phyloP scores from a whole-genome alignment of 2,797 vertebrate species.

The Galago senegalensis region DNA sequence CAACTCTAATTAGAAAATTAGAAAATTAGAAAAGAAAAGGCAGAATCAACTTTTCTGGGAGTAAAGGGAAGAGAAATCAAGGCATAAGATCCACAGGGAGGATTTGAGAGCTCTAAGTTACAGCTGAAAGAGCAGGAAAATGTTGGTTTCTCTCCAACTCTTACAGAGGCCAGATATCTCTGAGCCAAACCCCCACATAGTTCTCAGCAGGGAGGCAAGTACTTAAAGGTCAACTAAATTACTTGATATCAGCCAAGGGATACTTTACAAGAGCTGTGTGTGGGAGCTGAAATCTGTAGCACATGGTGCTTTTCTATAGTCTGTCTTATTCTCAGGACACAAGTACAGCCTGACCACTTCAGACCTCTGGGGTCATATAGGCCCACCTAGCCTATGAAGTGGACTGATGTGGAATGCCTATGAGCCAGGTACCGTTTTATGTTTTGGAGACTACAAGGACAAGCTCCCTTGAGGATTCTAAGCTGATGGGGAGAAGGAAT shows the following conservation, averaged over 20 bases:
- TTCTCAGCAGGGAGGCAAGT: conserved; percentile 5
- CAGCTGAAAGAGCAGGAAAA: conserved; percentile 52
- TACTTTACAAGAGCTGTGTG: conserved; percentile 31
- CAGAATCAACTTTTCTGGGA: neutral
- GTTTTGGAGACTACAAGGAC: conserved; percentile 4
- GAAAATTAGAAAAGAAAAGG: neutral
- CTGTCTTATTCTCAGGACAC: neutral
- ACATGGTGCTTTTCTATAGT: neutral
- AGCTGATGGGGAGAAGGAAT: neutral
- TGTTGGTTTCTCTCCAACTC: conserved; percentile 40
- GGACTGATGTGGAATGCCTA: neutral
- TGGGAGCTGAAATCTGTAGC: conserved; percentile 47
- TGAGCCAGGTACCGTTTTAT: neutral
- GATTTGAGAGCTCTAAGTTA: neutral
- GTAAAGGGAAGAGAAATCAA: neutral
- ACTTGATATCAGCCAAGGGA: neutral
- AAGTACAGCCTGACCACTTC: neutral
- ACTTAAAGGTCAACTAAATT: conserved; percentile 61
- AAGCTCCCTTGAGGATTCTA: conserved; percentile 18
- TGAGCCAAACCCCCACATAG: neutral
- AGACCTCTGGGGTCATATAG: neutral
- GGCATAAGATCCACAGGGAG: conserved; percentile 25
- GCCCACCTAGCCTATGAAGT: neutral
- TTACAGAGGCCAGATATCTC: neutral
- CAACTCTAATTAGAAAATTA: neutral